Conservation (phyloP, 2,888 invertebrate species). For the Cheilosia impressa region DNA sequence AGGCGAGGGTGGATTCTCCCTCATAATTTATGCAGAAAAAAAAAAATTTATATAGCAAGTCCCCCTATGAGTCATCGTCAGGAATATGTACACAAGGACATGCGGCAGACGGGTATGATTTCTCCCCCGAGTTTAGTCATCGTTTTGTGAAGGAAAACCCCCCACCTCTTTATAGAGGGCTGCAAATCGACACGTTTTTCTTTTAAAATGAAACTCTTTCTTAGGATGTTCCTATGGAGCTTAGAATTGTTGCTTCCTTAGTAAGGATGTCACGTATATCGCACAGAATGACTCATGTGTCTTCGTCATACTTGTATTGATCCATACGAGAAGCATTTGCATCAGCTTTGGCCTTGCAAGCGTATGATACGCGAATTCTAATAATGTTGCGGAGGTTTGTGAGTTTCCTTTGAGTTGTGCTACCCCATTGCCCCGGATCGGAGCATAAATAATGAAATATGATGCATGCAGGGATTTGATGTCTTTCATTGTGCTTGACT, state of each 20-base stretch:
- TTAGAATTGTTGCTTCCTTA: constrained; percentile 58
- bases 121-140: constrained; percentile 45
- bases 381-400: constrained; percentile 35
- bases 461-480: constrained; percentile 18
- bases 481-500: constrained; percentile 10
- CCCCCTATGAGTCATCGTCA: constrained; percentile 48
- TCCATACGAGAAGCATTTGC: constrained; percentile 9
- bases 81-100: constrained; percentile 49
- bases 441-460: constrained; percentile 30
- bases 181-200: constrained; percentile 11
- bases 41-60: neutral
- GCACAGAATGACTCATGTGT: constrained; percentile 45
- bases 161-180: neutral
- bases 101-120: constrained; percentile 41
- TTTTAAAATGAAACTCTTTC: constrained; percentile 21
- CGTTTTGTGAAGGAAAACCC: constrained; percentile 36
- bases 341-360: constrained; percentile 31
- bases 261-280: constrained; percentile 34
- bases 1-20: constrained; percentile 54
- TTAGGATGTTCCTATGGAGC: constrained; percentile 13
- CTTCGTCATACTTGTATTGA: constrained; percentile 25
- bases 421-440: constrained; percentile 35
- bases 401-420: neutral
- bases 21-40: constrained; percentile 26
- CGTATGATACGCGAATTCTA: constrained; percentile 23